A percentile compares a stretch with the other conserved stretches of the same genome.
These are phyloP conservation scores for Pelagia noctiluca DNA, from an alignment of 30 jellyfish, hydroid and myxozoan species.

Conservation along the genomic window DNA sequence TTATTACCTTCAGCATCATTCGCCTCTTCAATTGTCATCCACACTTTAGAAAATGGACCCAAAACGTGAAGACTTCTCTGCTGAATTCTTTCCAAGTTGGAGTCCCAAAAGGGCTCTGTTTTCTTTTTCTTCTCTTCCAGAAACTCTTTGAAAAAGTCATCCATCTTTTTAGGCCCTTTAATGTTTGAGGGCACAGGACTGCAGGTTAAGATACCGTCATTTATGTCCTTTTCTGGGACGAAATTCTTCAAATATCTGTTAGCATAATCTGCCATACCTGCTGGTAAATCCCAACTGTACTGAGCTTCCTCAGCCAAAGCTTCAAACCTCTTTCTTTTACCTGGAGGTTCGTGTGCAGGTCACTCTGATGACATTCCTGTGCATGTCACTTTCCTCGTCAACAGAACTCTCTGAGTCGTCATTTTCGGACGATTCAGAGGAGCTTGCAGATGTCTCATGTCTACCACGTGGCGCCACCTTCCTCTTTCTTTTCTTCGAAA, in stretches of 20 bases:
- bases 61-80: slow-evolving; percentile 6
- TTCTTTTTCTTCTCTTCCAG: slow-evolving; percentile 31
- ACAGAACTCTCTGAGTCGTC: not conserved
- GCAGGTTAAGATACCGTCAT: slow-evolving; percentile 5
- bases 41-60: not conserved
- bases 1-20: not conserved
- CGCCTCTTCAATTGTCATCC: slow-evolving; percentile 1
- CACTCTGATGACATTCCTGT: not conserved
- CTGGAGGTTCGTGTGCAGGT: not conserved
- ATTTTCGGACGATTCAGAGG: not conserved
- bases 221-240: slow-evolving; percentile 40
- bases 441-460: not conserved
- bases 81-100: slow-evolving; percentile 13
- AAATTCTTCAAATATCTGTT: slow-evolving; percentile 19
- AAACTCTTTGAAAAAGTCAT: slow-evolving; percentile 23
- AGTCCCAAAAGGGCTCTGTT: slow-evolving; percentile 2
- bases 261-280: slow-evolving; percentile 15
- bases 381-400: not conserved
- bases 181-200: slow-evolving; percentile 37
- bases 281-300: slow-evolving; percentile 21
- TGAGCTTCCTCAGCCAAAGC: not conserved
- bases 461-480: too few species aligned
- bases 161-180: slow-evolving; percentile 11
- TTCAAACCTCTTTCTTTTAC: not conserved
- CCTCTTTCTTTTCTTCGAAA: slow-evolving; percentile 3